Base-by-base conservation (phyloP, 2,888 invertebrate genomes). In the Bembecia ichneumoniformis region DNA sequence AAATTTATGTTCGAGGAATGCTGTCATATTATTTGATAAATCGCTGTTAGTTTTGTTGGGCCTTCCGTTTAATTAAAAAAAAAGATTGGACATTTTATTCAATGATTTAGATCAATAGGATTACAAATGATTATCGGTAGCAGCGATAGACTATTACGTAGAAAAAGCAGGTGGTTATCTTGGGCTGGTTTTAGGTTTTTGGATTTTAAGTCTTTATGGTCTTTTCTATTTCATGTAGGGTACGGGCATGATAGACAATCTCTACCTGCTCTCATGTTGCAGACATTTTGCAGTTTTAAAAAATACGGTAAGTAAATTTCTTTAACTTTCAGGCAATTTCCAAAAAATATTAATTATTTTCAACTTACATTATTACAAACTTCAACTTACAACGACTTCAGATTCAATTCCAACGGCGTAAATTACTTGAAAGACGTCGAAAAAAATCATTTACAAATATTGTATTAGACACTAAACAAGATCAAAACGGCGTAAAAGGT, bases 21-120 rank as follows among this genome's bases (percentile, higher is more conserved):
- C 77, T 82, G 83, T 86, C 86, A 82, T 76, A 76, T 74, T 44
- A 73, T 73, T 77, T 86, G 86, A 87, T 83, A 78, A 78, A 87
- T 87, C 66, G 69, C 67, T 56, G 55, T 58, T 63, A 52, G 53
- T 62, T 61, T 56, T 60, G 61, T 62, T 59, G 56, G 56, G 64
- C 62, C 72, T 74, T 63, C 71, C 72, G 75, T 75, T 77, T 73
- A 64, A 69, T 64, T 52, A 17, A 43, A 47, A 48, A 51, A 46
- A 35, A 50, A 49, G 49, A 54, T 50, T 53, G 52, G 55, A 35
- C 14, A 36, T 16, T 17, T 35, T 47, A 28, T 28, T 28, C 28
- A 28, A 28, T 28, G 28, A 28, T 28, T 28, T 28, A 28, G 28
- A 7, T 9, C 9, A 9, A 3, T 28, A 1, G 28, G 5, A 28